phyloP scores from a whole-genome alignment of 2,888 invertebrate species.

The Apotomis turbidana region DNA sequence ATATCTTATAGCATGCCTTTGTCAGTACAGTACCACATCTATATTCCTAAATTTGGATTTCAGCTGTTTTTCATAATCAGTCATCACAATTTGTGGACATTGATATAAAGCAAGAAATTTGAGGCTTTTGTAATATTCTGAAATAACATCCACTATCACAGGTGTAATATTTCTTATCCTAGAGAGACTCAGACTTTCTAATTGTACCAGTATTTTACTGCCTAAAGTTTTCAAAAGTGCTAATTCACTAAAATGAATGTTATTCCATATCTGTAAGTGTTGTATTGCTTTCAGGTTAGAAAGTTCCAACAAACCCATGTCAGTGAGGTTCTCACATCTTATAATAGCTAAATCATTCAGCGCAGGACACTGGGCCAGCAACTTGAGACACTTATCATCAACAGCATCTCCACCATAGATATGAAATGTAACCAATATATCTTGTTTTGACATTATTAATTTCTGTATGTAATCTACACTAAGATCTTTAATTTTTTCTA shows the following conservation, averaged over 20 bases:
- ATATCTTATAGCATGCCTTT: conserved; percentile 16
- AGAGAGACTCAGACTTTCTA: conserved; percentile 73
- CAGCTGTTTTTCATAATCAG: conserved; percentile 73
- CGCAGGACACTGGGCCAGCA: conserved; percentile 65
- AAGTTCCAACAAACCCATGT: conserved; percentile 64
- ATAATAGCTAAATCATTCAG: conserved; percentile 72
- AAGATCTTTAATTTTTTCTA: conserved; percentile 73
- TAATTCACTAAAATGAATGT: conserved; percentile 66
- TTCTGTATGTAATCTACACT: conserved; percentile 61
- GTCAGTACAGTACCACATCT: conserved; percentile 72
- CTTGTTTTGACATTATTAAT: conserved; percentile 63
- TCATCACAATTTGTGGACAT: conserved; percentile 71
- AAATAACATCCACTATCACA: conserved; percentile 69
- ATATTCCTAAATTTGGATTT: conserved; percentile 75
- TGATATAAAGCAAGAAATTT: conserved; percentile 75
- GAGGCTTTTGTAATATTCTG: conserved; percentile 71
- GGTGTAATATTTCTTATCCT: conserved; percentile 71
- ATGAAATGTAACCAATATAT: conserved; percentile 64
- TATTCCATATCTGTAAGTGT: conserved; percentile 77
- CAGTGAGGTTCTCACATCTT: conserved; percentile 72
- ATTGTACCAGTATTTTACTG: conserved; percentile 58
- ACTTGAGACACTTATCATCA: conserved; percentile 64
- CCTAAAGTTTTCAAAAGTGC: conserved; percentile 63
- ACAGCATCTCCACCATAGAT: conserved; percentile 71
- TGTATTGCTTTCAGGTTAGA: conserved; percentile 59